Evolutionary conservation across 2,113 vertebrate genomes (phyloP).

Genomic region (Lasiurus borealis): DNA sequence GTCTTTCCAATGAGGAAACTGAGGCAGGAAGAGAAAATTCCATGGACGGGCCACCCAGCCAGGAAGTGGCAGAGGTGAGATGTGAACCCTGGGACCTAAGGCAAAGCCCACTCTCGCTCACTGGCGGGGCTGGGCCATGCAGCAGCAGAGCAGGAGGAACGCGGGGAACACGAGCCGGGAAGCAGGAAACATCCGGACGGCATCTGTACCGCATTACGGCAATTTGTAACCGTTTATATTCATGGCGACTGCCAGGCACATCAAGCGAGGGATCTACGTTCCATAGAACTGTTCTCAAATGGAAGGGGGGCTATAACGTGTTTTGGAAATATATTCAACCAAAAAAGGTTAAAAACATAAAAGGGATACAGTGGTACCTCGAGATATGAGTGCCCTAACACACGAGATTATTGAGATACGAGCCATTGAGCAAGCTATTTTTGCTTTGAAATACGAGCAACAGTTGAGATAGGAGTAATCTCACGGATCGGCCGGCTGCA

Average conservation of each 20-base stretch:
- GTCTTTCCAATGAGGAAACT: neutral
- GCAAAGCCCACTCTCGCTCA: neutral
- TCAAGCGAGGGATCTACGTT: neutral
- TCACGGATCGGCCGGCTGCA: no score
- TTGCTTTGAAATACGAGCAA: no score
- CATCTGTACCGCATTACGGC: neutral
- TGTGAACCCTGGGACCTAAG: neutral
- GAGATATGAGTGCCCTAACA: no score
- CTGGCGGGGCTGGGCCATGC: neutral
- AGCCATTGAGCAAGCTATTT: no score
- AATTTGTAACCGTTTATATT: neutral
- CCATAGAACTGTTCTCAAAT: neutral
- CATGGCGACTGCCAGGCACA: neutral
- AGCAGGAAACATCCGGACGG: neutral
- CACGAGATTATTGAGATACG: no score
- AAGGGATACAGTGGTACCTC: neutral
- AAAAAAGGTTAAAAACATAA: neutral
- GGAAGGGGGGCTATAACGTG: neutral
- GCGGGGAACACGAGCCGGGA: neutral
- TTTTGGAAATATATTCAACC: neutral
- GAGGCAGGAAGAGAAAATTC: neutral
- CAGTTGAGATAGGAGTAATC: no score
- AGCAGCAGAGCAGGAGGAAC: neutral
- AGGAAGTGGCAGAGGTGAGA: neutral
- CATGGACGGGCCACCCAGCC: no score